Conservation (phyloP, 2,888 invertebrate species). For the Mythimna lalbum region DNA sequence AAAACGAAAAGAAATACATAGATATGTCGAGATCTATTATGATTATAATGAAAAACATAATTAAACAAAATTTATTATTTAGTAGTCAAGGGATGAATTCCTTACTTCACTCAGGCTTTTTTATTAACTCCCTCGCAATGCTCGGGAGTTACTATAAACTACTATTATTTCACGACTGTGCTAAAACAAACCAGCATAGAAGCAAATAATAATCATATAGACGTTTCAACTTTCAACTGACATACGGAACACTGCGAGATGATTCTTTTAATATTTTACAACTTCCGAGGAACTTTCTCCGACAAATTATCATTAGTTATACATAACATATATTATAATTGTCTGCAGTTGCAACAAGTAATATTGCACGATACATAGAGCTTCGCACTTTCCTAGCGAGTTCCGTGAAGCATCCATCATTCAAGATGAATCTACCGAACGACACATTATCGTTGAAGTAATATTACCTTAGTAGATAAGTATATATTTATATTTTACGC, state of each 20-base stretch:
- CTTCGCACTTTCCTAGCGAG: conserved; percentile 20
- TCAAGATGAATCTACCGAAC: neutral
- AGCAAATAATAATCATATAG: conserved; percentile 14
- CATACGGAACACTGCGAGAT: neutral
- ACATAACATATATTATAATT: conserved; percentile 3
- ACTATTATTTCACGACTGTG: too few species aligned
- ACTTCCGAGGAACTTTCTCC: conserved; percentile 33
- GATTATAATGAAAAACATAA: too few species aligned
- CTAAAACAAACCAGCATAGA: neutral
- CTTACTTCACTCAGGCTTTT: too few species aligned
- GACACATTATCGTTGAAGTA: neutral
- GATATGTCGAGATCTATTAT: too few species aligned
- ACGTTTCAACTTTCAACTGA: conserved; percentile 15
- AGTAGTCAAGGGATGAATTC: too few species aligned
- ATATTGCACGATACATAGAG: neutral
- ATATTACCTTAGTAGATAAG: neutral
- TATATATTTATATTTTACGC: neutral
- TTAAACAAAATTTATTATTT: too few species aligned
- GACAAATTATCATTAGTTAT: neutral
- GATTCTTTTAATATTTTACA: conserved; percentile 4
- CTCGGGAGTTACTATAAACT: too few species aligned
- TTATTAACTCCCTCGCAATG: too few species aligned
- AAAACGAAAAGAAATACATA: too few species aligned
- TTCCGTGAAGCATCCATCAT: neutral
- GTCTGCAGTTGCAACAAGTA: neutral